Evolutionary conservation across 2,888 invertebrate species (phyloP).

Genomic region (Pyrrhia umbra): DNA sequence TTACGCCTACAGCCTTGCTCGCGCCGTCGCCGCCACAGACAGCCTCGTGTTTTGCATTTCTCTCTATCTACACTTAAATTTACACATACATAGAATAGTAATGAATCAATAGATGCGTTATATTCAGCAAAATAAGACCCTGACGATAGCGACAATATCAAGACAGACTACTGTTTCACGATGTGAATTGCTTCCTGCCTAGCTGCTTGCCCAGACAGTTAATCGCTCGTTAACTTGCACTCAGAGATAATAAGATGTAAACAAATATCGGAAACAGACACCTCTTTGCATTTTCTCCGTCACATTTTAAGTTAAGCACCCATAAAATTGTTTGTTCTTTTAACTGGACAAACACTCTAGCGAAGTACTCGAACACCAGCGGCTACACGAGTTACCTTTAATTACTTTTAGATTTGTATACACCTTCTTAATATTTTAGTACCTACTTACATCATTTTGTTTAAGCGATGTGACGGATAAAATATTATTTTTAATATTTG

Average conservation of each 20-base stretch:
- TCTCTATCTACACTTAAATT: constrained; percentile 63
- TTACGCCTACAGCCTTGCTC: constrained; percentile 79
- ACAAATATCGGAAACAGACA: constrained; percentile 71
- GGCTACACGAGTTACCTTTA: constrained; percentile 9
- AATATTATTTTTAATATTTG: constrained; percentile 48
- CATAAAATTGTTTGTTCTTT: constrained; percentile 76
- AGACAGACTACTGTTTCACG: constrained; percentile 57
- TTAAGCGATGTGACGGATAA: constrained; percentile 22
- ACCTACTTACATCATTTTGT: constrained; percentile 44
- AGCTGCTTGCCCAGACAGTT: constrained; percentile 53
- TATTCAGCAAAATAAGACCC: constrained; percentile 47
- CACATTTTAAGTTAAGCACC: constrained; percentile 68
- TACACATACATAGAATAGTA: constrained; percentile 59
- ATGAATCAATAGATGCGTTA: constrained; percentile 52
- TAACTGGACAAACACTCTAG: constrained; percentile 71
- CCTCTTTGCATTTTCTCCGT: constrained; percentile 70
- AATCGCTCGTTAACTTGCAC: constrained; percentile 70
- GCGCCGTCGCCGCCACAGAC: constrained; percentile 59
- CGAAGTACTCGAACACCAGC: constrained; percentile 55
- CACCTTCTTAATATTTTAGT: constrained; percentile 48
- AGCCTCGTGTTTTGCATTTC: constrained; percentile 77
- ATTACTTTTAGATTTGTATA: constrained; percentile 45
- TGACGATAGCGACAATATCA: constrained; percentile 61
- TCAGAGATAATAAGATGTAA: constrained; percentile 74
- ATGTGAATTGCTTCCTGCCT: constrained; percentile 68